These are phyloP conservation scores for Acheta domesticus DNA, from an alignment of 2,888 invertebrate genomes.

Conservation along the genomic window DNA sequence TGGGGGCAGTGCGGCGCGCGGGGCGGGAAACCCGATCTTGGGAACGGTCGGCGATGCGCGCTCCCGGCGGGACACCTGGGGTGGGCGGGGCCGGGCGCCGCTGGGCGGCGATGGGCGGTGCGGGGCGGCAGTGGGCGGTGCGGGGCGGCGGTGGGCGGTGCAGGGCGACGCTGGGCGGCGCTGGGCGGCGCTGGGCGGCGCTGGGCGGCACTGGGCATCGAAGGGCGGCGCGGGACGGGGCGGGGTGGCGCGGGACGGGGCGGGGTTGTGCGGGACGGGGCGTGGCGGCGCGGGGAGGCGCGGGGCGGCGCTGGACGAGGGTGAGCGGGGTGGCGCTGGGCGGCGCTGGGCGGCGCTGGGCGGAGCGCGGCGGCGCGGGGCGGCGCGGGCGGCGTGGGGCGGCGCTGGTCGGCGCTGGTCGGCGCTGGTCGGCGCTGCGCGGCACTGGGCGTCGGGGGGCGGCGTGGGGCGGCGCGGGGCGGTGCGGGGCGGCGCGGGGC, in stretches of 20 bases:
- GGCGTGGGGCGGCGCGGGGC: no score
- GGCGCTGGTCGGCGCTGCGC: no score
- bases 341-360: not conserved
- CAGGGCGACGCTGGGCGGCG: not conserved
- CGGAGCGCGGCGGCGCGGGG: slow-evolving; percentile 38
- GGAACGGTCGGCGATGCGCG: not conserved
- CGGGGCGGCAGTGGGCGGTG: slow-evolving; percentile 37
- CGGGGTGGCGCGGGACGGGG: not conserved
- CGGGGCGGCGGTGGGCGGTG: no score
- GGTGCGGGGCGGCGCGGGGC: no score
- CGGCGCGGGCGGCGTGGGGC: slow-evolving; percentile 33
- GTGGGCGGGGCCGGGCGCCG: not conserved
- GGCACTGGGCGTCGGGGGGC: no score
- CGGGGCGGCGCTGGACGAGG: slow-evolving; percentile 39
- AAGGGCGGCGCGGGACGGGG: no score
- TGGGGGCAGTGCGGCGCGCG: no score
- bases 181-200: slow-evolving; percentile 35
- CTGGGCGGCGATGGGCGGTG: slow-evolving; percentile 35
- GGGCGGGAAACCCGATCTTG: not conserved
- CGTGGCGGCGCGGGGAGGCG: slow-evolving; percentile 35
- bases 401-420: no score
- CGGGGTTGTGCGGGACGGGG: not conserved
- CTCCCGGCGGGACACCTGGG: not conserved
- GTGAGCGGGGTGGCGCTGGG: not conserved
- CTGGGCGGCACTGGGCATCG: slow-evolving; percentile 39